phyloP scores from a whole-genome alignment of 2,113 vertebrate species.

The Ameiurus melas region DNA sequence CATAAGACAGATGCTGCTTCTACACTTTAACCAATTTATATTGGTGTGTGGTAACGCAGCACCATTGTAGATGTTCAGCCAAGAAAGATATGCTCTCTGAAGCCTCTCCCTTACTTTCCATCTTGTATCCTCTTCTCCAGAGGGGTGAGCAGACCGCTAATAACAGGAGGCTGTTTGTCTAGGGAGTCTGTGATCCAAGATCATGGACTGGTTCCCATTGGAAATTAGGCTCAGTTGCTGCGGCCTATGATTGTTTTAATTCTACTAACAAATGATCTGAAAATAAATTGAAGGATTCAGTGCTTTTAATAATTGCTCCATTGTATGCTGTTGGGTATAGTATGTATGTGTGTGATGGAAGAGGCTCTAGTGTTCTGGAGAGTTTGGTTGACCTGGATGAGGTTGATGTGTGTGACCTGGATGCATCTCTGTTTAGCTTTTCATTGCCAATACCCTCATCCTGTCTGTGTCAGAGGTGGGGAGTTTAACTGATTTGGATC shows the following conservation, averaged over 20 bases:
- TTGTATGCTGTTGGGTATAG: conserved; percentile 44
- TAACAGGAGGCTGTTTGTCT: conserved; percentile 56
- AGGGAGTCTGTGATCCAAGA: conserved; percentile 49
- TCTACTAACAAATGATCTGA: conserved; percentile 55
- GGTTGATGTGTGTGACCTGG: background rate
- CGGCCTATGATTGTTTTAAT: conserved; percentile 55
- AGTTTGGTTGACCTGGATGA: conserved; percentile 3
- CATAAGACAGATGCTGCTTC: background rate
- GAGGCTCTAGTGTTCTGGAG: conserved; percentile 2
- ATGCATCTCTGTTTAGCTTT: background rate
- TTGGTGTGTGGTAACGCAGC: background rate
- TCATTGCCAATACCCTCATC: background rate
- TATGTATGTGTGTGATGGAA: conserved; percentile 19
- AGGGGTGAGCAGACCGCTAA: conserved; percentile 47
- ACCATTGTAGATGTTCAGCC: background rate
- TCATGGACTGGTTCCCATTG: conserved; percentile 48
- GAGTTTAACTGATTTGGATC: background rate
- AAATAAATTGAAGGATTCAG: conserved; percentile 56
- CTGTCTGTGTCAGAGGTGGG: background rate
- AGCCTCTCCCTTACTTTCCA: conserved; percentile 35
- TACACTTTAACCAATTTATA: background rate
- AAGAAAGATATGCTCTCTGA: conserved; percentile 43
- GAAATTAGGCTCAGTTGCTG: conserved; percentile 54
- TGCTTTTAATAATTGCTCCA: conserved; percentile 51
- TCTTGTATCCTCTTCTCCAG: conserved; percentile 40